Base-by-base conservation (phyloP, 2,888 invertebrate genomes). In the Cantharis rufa region DNA sequence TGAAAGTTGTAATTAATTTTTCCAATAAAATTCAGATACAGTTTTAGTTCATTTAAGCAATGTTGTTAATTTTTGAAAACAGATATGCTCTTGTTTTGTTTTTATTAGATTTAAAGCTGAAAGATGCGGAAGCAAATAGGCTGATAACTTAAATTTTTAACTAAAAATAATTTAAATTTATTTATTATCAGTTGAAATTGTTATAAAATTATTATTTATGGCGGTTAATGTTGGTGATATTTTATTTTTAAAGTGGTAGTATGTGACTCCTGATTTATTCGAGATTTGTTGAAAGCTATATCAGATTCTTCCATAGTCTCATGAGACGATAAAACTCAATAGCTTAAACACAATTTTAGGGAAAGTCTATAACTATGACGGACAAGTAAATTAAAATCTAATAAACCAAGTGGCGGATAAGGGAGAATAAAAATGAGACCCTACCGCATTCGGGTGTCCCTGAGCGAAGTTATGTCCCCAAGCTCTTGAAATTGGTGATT, bases 401-500 rank as follows among this genome's bases (percentile, higher is more conserved):
- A 76, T 76, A 76, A 68, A 64, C 64, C 73, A 69, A 72, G 70
- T 64, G 72, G 62, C 66, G 70, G 70, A 73, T 71, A 73, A 75
- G 73, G 71, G 73, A 74, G 77, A 75, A 73, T 71, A 70, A 73
- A 73, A 73, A 73, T 73, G 73, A 73, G 70, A 27, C 62, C 61
- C 63, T 68, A 76, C 69, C 71, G 74, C 74, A 70, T 28, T 72
- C 70, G 78, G 75, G 75, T 73, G 80, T 80, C 80, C 80, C 81
- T 74, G 62, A 78, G 75, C 80, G 73, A 72, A 69, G 71, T 70
- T 15, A 69, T 74, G 64, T 81, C 82, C 80, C 82, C 73, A 72
- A 79, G 73, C 79, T 76, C 79, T 77, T 77, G 77, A 78, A 81
- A 81, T 80, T 80, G 82, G 80, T 82, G 82, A 82, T 82, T 82